Conservation (phyloP, 1,140 invertebrate genomes). For the Drosophila varians region DNA sequence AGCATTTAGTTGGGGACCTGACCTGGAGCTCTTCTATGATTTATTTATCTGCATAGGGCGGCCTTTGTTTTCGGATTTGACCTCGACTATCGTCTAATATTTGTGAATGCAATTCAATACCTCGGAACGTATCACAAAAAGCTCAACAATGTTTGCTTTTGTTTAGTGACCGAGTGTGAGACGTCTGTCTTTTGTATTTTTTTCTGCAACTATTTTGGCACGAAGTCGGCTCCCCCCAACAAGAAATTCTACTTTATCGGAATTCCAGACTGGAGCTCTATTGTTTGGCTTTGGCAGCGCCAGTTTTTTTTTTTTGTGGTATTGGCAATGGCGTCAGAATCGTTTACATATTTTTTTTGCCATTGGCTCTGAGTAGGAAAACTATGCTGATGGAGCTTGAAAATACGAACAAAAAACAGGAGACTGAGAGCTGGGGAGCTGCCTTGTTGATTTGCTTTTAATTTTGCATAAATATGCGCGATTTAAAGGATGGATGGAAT, state of each 20-base stretch:
- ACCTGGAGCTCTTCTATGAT: constrained; percentile 17
- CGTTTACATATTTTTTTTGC: constrained; percentile 55
- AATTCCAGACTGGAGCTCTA: constrained; percentile 59
- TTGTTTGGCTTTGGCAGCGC: constrained; percentile 49
- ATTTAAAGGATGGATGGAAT: constrained; percentile 7
- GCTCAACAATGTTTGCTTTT: constrained; percentile 57
- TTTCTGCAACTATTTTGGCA: constrained; percentile 55
- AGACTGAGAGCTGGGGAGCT: constrained; percentile 51
- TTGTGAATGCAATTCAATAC: constrained; percentile 53
- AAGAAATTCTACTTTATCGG: constrained; percentile 61
- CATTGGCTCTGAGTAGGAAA: constrained; percentile 15
- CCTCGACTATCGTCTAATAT: constrained; percentile 3
- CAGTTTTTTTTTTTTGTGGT: constrained; percentile 37
- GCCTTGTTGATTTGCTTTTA: constrained; percentile 75
- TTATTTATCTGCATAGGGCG: constrained; percentile 27
- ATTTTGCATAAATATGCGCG: constrained; percentile 77
- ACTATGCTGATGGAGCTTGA: constrained; percentile 56
- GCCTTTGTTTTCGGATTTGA: constrained; percentile 7
- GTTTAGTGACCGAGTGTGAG: constrained; percentile 35
- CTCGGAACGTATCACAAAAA: constrained; percentile 2
- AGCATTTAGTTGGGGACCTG: constrained; percentile 42
- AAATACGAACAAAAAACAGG: constrained; percentile 9
- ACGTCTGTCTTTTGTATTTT: constrained; percentile 44
- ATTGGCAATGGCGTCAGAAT: constrained; percentile 59
- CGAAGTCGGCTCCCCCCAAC: constrained; percentile 29